Evolutionary conservation across 2,797 vertebrate species (phyloP), one percentile per base, ranked within the genome.

Genomic region (Eulemur coronatus): DNA sequence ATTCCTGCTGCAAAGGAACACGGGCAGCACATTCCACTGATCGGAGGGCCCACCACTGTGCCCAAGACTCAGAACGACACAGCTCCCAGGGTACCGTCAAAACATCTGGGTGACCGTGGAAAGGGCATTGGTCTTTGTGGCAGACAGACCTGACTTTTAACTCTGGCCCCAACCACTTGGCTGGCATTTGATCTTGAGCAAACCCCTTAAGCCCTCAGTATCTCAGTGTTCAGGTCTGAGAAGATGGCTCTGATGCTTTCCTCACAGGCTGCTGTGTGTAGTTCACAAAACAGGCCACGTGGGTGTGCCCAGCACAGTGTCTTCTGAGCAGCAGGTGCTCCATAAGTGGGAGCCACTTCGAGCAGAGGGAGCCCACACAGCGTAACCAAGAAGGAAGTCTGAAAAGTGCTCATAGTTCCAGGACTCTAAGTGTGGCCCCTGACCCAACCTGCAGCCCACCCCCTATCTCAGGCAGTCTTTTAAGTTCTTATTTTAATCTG

Each of bases 401-500:
- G 55, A 28, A 57, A 84, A n/a, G 46, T 15, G 61, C n/a, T 80
- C 75, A 46, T 1, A 30, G 17, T n/a, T 59, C 11, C 57, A 67
- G 78, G 81, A 57, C 28, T 41, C 48, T 10, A 43, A n/a, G n/a
- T 11, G 11, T 4, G 41, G 13, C 7, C 46, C 9, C 61, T 81
- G 33, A 55, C n/a, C 20, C 24, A 50, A 14, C 1, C 4, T 5
- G 22, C 69, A 48, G 33, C 80, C 57, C 7, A 73, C 22, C 24
- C n/a, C 4, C 33, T 26, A 43, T 50, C 67, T 52, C 46, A 38
- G 3, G 26, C 0, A 46, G 18, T 48, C 30, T 72, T 61, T 91
- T 55, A 57, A 43, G n/a, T 18, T 87, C 50, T 65, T 84, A 33
- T 61, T 94, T 93, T 61, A 67, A 89, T 80, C 7, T 78, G 17